Percentiles rank a stretch among this genome's conserved stretches.
These are phyloP conservation scores for Corythaixoides concolor DNA, from an alignment of 2,113 vertebrate genomes.

Conservation along the genomic window DNA sequence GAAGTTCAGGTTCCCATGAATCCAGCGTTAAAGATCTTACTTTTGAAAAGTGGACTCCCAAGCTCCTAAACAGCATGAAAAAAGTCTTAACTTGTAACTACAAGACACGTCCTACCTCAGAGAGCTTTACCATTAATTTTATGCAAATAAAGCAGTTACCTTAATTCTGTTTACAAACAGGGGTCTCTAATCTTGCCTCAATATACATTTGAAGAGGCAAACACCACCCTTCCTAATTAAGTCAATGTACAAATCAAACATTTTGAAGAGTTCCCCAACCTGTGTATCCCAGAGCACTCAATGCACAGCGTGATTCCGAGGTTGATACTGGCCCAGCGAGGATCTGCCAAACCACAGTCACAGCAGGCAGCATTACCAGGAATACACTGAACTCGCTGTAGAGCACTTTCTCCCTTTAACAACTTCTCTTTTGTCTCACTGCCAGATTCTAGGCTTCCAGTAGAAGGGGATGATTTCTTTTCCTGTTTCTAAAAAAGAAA, in stretches of 20 bases:
- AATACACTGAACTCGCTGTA: conserved; percentile 89
- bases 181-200: not conserved
- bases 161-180: not conserved
- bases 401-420: conserved; percentile 90
- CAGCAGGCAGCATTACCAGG: conserved; percentile 89
- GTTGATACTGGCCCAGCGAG: conserved; percentile 98
- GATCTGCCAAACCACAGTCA: conserved; percentile 91
- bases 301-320: conserved; percentile 95
- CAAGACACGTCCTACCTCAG: not conserved
- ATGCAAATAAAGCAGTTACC: not conserved
- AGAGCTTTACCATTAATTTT: not conserved
- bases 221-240: not conserved
- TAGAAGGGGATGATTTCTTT: conserved; percentile 86
- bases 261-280: conserved; percentile 72
- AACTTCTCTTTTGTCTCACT: conserved; percentile 87
- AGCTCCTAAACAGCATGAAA: conserved; percentile 80
- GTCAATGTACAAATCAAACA: not conserved
- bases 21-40: conserved; percentile 95
- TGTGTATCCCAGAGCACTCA: conserved; percentile 97
- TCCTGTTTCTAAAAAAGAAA: conserved; percentile 84
- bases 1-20: conserved; percentile 95
- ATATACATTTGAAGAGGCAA: not conserved
- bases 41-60: conserved; percentile 97
- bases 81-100: not conserved
- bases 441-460: conserved; percentile 87